Percentiles rank a stretch among this genome's conserved stretches.
Evolutionary conservation across 2,113 vertebrate genomes (phyloP).

Genomic region (Albula glossodonta): DNA sequence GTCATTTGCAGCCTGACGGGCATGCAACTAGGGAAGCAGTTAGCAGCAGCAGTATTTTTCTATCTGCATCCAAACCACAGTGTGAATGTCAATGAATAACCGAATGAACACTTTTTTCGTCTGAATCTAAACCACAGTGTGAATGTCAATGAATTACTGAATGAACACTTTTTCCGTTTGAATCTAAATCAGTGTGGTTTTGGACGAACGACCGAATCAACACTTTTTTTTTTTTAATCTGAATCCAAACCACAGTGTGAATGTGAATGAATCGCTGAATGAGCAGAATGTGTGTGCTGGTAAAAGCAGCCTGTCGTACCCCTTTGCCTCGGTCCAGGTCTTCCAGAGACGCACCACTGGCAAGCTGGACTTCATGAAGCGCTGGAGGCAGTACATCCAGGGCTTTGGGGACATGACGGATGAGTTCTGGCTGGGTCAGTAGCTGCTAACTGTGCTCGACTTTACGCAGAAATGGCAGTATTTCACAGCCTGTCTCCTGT

Average conservation of each 20-base stretch:
- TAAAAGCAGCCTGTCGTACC: too few relatives aligned
- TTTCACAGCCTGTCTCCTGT: neutral
- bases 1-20: neutral
- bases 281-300: neutral
- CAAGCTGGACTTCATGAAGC: slow-evolving; percentile 84
- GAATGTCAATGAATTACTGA: neutral
- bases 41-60: neutral
- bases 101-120: neutral
- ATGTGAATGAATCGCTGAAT: neutral
- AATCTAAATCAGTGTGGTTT: neutral
- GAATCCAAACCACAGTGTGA: neutral
- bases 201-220: neutral
- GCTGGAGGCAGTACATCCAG: slow-evolving; percentile 81
- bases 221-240: neutral
- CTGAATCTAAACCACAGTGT: neutral
- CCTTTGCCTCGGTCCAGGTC: slow-evolving; percentile 64
- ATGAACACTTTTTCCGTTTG: neutral
- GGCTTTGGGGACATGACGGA: slow-evolving; percentile 84
- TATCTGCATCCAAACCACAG: neutral
- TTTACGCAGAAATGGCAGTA: slow-evolving; percentile 8
- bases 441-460: neutral
- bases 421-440: slow-evolving; percentile 89
- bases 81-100: neutral
- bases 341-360: slow-evolving; percentile 82
- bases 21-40: neutral